A percentile compares a stretch with the other conserved stretches of the same genome.
These are phyloP conservation scores for Drosophila prosaltans DNA, from an alignment of 1,140 invertebrate species.

Conservation along the genomic window DNA sequence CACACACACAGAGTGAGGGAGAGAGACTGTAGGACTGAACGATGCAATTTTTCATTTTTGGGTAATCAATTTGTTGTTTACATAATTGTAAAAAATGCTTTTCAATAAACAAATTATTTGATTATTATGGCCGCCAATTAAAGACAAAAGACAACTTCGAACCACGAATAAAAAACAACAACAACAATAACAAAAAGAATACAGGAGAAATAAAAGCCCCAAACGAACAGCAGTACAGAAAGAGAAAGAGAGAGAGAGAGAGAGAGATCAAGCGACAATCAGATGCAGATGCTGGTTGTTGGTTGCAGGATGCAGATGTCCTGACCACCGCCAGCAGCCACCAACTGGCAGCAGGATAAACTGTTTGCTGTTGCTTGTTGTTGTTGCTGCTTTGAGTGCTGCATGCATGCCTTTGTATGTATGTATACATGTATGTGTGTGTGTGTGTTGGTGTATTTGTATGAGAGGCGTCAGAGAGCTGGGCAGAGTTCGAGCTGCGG, in stretches of 20 bases:
- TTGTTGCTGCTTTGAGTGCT: conserved; percentile 46
- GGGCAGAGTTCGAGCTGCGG: conserved; percentile 35
- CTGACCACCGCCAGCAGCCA: conserved; percentile 53
- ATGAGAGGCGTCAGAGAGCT: conserved; percentile 32
- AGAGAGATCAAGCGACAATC: conserved; percentile 64
- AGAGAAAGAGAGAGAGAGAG: too few species aligned
- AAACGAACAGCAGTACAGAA: not conserved
- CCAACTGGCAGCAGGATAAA: conserved; percentile 60
- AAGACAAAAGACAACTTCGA: conserved; percentile 61
- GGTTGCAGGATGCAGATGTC: conserved; percentile 25
- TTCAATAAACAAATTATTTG: conserved; percentile 82
- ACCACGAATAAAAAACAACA: conserved; percentile 22
- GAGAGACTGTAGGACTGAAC: conserved; percentile 7
- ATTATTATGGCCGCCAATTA: conserved; percentile 81
- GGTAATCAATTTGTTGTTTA: conserved; percentile 81
- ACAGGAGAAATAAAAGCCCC: not conserved
- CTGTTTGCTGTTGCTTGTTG: conserved; percentile 52
- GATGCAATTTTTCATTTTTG: conserved; percentile 72
- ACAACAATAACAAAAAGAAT: conserved; percentile 38
- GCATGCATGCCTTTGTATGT: conserved; percentile 13
- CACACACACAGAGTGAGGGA: conserved; percentile 30
- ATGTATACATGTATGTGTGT: conserved; percentile 12
- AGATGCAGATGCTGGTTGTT: conserved; percentile 43
- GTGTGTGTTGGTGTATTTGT: conserved; percentile 14
- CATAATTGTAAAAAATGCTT: conserved; percentile 81